phyloP scores from a whole-genome alignment of 2,113 vertebrate species.

The Alethe castanea region DNA sequence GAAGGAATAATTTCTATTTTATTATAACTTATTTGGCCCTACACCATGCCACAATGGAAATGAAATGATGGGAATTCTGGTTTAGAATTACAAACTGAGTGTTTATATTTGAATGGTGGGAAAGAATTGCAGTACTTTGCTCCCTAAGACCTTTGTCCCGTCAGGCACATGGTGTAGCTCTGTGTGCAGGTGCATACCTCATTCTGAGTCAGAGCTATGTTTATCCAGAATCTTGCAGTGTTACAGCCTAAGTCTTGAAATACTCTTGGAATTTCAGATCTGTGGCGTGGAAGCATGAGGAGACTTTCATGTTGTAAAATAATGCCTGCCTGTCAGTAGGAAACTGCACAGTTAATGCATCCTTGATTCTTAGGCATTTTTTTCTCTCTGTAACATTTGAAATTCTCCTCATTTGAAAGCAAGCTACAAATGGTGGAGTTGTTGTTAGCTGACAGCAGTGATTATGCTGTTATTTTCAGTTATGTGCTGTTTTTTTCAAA shows the following conservation, averaged over 20 bases:
- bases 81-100: neutral
- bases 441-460: neutral
- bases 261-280: neutral
- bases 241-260: neutral
- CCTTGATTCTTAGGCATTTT: neutral
- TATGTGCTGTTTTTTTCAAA: neutral
- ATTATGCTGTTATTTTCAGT: neutral
- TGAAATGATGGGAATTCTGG: neutral
- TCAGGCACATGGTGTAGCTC: fast-evolving
- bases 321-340: neutral
- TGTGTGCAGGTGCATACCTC: neutral
- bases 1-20: neutral
- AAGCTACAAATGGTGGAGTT: neutral
- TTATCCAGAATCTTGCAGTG: neutral
- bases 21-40: neutral
- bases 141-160: fast-evolving
- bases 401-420: neutral
- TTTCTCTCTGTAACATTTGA: neutral
- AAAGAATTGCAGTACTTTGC: neutral
- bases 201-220: neutral
- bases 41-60: neutral
- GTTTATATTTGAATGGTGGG: neutral
- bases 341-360: neutral
- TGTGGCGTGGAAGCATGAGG: neutral
- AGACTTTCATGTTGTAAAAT: neutral